These are phyloP conservation scores for Phymastichus coffea DNA, from an alignment of 1,140 invertebrate species.

Conservation along the genomic window DNA sequence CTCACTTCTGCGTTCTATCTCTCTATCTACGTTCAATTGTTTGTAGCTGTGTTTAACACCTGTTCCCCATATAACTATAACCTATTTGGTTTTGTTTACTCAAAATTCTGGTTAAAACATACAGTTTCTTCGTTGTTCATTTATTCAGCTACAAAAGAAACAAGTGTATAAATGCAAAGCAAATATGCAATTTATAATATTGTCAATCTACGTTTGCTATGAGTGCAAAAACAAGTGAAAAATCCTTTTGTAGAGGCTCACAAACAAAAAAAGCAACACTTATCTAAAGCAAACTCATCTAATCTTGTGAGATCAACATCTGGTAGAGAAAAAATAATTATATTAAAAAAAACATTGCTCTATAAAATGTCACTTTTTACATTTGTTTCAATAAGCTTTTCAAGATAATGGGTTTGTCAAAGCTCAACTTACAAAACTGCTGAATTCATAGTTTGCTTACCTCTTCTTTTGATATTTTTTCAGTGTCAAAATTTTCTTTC, in stretches of 20 bases:
- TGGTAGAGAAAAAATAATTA: too few species aligned
- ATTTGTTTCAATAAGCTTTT: conserved; percentile 6
- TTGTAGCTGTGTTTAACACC: too few species aligned
- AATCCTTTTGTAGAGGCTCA: neutral
- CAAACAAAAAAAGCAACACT: too few species aligned
- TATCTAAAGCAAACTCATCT: conserved; percentile 1
- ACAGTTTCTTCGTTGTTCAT: neutral
- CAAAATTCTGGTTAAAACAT: neutral
- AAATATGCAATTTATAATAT: conserved; percentile 6
- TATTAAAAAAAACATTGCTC: too few species aligned
- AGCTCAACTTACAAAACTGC: neutral
- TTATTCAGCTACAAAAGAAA: conserved; percentile 6
- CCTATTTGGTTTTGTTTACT: too few species aligned
- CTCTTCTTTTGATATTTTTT: too few species aligned
- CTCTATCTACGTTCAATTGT: too few species aligned
- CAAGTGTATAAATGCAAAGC: neutral
- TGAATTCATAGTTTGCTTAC: neutral
- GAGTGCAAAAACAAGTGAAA: neutral
- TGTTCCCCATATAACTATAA: too few species aligned
- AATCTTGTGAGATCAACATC: conserved; percentile 13
- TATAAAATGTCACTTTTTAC: too few species aligned
- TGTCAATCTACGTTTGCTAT: neutral
- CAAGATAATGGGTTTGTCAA: neutral
- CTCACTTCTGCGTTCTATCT: too few species aligned
- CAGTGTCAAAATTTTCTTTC: too few species aligned